Percentiles rank a stretch among this genome's conserved stretches.
These are phyloP conservation scores for Drymonia ruficornis DNA, from an alignment of 2,888 invertebrate species.

Conservation along the genomic window DNA sequence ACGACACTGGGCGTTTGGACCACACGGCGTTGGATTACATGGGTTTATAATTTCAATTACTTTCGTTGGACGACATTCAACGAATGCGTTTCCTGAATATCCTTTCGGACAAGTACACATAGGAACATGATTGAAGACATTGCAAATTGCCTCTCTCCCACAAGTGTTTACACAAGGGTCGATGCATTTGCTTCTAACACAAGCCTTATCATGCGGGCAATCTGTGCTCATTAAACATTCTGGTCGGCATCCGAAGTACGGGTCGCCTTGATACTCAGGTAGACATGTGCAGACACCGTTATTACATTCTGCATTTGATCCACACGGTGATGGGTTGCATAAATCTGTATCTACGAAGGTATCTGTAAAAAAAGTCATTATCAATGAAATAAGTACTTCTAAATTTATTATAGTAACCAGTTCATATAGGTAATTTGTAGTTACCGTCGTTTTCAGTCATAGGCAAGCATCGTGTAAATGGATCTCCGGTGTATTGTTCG, in stretches of 20 bases:
- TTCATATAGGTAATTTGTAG: not conserved
- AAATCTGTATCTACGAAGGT: conserved; percentile 71
- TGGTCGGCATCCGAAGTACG: conserved; percentile 91
- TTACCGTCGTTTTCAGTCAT: conserved; percentile 65
- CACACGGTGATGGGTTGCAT: conserved; percentile 88
- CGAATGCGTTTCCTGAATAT: conserved; percentile 89
- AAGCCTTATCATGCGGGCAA: conserved; percentile 89
- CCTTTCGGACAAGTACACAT: conserved; percentile 86
- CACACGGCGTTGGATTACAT: conserved; percentile 89
- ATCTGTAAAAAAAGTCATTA: conserved; percentile 45
- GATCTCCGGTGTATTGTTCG: conserved; percentile 84
- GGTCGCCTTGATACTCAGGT: conserved; percentile 90
- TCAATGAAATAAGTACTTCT: not conserved
- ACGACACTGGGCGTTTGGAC: conserved; percentile 89
- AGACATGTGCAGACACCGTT: conserved; percentile 89
- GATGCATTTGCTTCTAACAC: conserved; percentile 89
- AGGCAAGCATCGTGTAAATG: conserved; percentile 79
- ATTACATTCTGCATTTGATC: conserved; percentile 89
- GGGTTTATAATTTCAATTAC: conserved; percentile 76
- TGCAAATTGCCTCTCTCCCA: conserved; percentile 89
- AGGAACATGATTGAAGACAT: conserved; percentile 87
- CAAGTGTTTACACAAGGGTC: conserved; percentile 93
- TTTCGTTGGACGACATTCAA: conserved; percentile 83
- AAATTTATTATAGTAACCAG: not conserved
- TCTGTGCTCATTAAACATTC: conserved; percentile 91